A percentile compares a stretch with the other conserved stretches of the same genome.
Conservation (phyloP, 2,113 vertebrate genomes). For the Odocoileus virginianus region DNA sequence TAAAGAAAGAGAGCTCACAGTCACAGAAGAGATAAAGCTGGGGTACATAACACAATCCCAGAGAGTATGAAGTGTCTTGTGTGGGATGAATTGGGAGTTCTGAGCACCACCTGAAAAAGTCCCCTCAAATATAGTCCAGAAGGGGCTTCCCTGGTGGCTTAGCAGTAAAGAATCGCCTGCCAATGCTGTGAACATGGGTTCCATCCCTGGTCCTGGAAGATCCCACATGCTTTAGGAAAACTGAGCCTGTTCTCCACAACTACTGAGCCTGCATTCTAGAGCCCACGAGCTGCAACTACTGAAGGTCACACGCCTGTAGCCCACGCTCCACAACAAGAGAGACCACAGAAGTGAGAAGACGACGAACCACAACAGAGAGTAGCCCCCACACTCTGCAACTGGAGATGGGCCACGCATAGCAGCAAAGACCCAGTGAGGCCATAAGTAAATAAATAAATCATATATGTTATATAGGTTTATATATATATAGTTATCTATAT, state of each 20-base stretch:
- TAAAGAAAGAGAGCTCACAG: background rate
- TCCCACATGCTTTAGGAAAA: background rate
- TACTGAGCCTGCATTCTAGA: background rate
- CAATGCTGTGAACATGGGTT: background rate
- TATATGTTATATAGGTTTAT: background rate
- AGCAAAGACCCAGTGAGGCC: background rate
- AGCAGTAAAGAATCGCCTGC: background rate
- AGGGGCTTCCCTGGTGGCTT: background rate
- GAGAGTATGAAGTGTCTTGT: background rate
- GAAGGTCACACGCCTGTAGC: background rate
- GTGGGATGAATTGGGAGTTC: background rate
- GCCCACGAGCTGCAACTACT: background rate
- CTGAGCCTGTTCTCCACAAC: background rate
- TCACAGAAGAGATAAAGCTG: background rate
- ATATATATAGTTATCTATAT: background rate
- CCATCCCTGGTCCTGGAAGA: background rate
- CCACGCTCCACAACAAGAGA: background rate
- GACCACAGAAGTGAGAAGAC: background rate
- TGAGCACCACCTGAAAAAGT: background rate
- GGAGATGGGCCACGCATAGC: background rate
- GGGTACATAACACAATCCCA: background rate
- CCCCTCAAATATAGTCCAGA: background rate
- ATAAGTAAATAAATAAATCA: background rate
- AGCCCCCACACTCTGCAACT: background rate
- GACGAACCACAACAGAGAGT: background rate